Conservation (phyloP, 2,888 invertebrate genomes). For the Morpho achilles region DNA sequence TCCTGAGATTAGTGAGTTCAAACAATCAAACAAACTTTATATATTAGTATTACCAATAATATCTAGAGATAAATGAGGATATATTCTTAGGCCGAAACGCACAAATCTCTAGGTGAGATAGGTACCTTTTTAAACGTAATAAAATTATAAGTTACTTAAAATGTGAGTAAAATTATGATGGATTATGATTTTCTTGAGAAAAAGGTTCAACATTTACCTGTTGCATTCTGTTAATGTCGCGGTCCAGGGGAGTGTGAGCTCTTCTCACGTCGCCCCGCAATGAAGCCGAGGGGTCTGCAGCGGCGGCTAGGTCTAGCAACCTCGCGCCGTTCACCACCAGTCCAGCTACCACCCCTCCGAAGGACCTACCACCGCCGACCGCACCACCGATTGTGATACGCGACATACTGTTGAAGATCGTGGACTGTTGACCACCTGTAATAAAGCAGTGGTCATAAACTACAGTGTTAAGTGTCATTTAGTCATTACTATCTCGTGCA, state of each 20-base stretch:
- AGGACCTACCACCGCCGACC: constrained; percentile 85
- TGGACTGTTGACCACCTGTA: constrained; percentile 89
- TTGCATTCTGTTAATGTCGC: constrained; percentile 92
- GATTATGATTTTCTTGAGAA: background rate
- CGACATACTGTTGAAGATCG: constrained; percentile 95
- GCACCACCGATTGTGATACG: constrained; percentile 92
- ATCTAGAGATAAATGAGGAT: too few relatives aligned
- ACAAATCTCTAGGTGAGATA: too few relatives aligned
- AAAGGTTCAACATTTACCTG: constrained; percentile 75
- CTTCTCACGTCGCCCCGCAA: constrained; percentile 91
- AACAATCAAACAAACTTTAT: too few relatives aligned
- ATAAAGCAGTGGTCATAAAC: constrained; percentile 20
- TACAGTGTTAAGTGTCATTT: too few relatives aligned
- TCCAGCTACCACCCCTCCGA: constrained; percentile 93
- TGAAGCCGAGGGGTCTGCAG: constrained; percentile 87
- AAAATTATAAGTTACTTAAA: too few relatives aligned
- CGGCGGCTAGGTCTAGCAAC: constrained; percentile 91
- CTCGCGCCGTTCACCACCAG: constrained; percentile 92
- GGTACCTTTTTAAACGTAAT: too few relatives aligned
- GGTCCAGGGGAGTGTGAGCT: constrained; percentile 86
- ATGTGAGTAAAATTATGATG: too few relatives aligned
- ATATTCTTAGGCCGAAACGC: too few relatives aligned
- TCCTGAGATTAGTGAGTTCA: too few relatives aligned
- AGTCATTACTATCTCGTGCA: too few relatives aligned
- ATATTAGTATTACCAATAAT: too few relatives aligned